Conservation (phyloP, 2,113 vertebrate genomes). For the Microtus pennsylvanicus region DNA sequence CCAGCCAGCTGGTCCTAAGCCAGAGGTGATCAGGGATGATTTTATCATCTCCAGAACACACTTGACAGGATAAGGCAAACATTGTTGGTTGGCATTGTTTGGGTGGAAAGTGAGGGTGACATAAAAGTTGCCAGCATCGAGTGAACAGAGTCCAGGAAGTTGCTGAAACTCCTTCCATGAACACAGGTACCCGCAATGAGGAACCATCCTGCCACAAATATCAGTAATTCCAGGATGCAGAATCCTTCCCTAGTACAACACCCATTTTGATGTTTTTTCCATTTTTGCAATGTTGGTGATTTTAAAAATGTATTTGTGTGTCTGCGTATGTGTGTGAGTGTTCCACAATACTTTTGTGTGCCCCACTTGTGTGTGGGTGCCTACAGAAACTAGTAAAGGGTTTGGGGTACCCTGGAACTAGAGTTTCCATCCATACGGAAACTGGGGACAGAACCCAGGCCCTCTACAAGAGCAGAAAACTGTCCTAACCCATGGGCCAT, state of each 20-base stretch:
- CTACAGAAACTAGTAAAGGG: not conserved
- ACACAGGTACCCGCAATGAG: not conserved
- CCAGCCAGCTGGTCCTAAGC: not conserved
- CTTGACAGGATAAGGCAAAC: not conserved
- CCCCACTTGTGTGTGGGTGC: not conserved
- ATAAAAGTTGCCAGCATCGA: not conserved
- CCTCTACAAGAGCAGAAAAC: not conserved
- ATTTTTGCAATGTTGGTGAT: slow-evolving; percentile 21
- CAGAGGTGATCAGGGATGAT: not conserved
- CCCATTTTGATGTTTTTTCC: not conserved
- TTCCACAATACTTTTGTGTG: not conserved
- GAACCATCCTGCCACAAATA: not conserved
- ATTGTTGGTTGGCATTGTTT: not conserved
- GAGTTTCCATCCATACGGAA: not conserved
- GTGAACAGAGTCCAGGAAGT: not conserved
- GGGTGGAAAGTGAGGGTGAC: not conserved
- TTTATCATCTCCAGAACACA: not conserved
- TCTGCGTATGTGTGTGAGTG: not conserved
- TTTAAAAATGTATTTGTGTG: not conserved
- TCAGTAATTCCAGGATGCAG: not conserved
- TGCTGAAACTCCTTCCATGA: not conserved
- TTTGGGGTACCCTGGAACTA: not conserved
- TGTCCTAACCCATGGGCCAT: not conserved
- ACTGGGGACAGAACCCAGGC: not conserved
- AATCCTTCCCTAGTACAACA: slow-evolving; percentile 18